Percentiles rank a stretch among this genome's conserved stretches.
phyloP scores from a whole-genome alignment of 1,140 invertebrate species.

The Drosophila ironensis region DNA sequence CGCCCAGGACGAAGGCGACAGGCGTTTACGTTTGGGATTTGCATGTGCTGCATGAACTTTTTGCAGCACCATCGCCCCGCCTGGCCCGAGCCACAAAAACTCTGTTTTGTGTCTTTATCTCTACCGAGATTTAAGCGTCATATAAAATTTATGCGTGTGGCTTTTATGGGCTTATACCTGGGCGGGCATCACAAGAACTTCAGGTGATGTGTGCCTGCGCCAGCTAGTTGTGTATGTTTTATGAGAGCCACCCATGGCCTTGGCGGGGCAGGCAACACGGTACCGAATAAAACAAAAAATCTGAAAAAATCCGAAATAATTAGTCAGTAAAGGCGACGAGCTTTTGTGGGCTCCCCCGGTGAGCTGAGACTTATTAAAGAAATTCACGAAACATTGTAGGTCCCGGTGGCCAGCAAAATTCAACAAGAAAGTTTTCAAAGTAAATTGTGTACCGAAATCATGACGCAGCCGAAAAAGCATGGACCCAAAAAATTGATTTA shows the following conservation, averaged over 20 bases:
- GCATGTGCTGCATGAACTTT: constrained; percentile 63
- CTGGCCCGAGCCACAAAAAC: neutral
- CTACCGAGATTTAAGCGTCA: constrained; percentile 70
- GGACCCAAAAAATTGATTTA: no score
- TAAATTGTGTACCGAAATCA: neutral
- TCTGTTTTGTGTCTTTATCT: constrained; percentile 41
- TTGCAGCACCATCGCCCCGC: constrained; percentile 7
- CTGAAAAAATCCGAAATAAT: constrained; percentile 35
- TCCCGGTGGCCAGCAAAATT: neutral
- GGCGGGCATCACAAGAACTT: no score
- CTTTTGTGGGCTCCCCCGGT: constrained; percentile 2
- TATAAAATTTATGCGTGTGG: constrained; percentile 78
- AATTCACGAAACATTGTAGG: constrained; percentile 9
- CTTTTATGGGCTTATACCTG: constrained; percentile 45
- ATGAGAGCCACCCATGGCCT: constrained; percentile 26
- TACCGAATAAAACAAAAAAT: no score
- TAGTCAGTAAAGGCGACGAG: constrained; percentile 12
- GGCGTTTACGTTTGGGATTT: constrained; percentile 77
- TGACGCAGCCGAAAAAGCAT: neutral
- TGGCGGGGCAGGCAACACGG: constrained; percentile 5
- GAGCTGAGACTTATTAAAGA: constrained; percentile 23
- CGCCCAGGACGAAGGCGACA: constrained; percentile 43
- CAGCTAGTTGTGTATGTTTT: constrained; percentile 33
- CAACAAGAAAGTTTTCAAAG: neutral
- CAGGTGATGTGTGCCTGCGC: constrained; percentile 28